Evolutionary conservation across 2,888 invertebrate genomes (phyloP).

Genomic region (Oxytorus armatus): DNA sequence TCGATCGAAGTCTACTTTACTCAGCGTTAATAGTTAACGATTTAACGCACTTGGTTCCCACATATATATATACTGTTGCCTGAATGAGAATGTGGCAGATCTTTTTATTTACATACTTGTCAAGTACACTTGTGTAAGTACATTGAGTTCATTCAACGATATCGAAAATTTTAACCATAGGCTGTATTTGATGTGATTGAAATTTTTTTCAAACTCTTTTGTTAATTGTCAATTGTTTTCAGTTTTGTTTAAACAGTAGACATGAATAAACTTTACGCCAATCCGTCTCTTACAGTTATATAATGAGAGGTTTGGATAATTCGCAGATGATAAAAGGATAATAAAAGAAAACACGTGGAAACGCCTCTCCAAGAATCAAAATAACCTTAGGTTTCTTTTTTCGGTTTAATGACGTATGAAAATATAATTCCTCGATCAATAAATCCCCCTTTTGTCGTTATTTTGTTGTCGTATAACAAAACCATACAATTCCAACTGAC

Average conservation of each 20-base stretch:
- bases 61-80: neutral
- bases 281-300: neutral
- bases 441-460: neutral
- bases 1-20: slow-evolving; percentile 55
- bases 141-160: neutral
- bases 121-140: neutral
- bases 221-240: neutral
- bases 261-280: neutral
- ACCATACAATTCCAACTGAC: slow-evolving; percentile 18
- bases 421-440: slow-evolving; percentile 1
- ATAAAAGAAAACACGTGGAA: too few species aligned
- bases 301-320: too few species aligned
- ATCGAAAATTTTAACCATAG: neutral
- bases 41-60: slow-evolving; percentile 44
- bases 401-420: neutral
- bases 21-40: slow-evolving; percentile 54
- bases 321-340: too few species aligned
- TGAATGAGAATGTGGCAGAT: slow-evolving; percentile 17
- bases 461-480: slow-evolving; percentile 19
- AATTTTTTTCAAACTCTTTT: neutral
- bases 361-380: too few species aligned
- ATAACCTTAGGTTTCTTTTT: neutral
- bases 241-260: neutral
- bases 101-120: slow-evolving; percentile 43
- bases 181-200: neutral